Evolutionary conservation across 2,888 invertebrate genomes (phyloP).

Genomic region (Portevinia maculata): DNA sequence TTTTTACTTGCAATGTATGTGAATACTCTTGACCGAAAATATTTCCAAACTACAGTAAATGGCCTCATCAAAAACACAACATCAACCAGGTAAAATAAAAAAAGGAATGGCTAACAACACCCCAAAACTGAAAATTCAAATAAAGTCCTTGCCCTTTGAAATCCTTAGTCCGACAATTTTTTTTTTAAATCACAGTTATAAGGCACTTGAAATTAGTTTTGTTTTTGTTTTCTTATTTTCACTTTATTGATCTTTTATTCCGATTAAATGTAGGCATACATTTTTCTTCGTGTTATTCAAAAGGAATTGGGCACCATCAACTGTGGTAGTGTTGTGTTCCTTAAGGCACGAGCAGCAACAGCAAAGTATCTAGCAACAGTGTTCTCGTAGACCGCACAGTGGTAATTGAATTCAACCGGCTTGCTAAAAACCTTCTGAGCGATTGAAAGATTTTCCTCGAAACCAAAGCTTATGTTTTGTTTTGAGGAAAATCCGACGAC

Average conservation of each 20-base stretch:
- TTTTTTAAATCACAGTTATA: conserved; percentile 42
- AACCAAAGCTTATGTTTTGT: conserved; percentile 81
- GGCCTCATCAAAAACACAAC: conserved; percentile 61
- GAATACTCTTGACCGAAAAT: conserved; percentile 55
- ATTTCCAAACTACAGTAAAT: conserved; percentile 66
- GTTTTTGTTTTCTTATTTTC: conserved; percentile 34
- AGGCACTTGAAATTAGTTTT: conserved; percentile 59
- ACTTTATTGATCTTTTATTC: neutral
- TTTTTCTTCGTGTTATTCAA: conserved; percentile 48
- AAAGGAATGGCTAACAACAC: too few species aligned
- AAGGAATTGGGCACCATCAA: conserved; percentile 45
- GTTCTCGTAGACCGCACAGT: conserved; percentile 13
- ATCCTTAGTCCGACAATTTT: conserved; percentile 30
- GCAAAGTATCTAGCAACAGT: conserved; percentile 24
- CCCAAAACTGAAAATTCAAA: neutral
- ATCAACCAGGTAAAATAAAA: neutral
- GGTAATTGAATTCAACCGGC: conserved; percentile 76
- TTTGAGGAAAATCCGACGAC: conserved; percentile 64
- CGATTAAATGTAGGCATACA: conserved; percentile 37
- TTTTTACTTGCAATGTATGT: conserved; percentile 45
- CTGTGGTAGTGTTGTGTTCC: conserved; percentile 10
- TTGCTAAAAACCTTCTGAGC: conserved; percentile 80
- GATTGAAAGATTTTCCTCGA: conserved; percentile 80
- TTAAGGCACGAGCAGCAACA: conserved; percentile 65
- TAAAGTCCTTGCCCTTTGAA: conserved; percentile 57